phyloP scores from a whole-genome alignment of 1,140 invertebrate genomes.

The Lordiphosa mommai region DNA sequence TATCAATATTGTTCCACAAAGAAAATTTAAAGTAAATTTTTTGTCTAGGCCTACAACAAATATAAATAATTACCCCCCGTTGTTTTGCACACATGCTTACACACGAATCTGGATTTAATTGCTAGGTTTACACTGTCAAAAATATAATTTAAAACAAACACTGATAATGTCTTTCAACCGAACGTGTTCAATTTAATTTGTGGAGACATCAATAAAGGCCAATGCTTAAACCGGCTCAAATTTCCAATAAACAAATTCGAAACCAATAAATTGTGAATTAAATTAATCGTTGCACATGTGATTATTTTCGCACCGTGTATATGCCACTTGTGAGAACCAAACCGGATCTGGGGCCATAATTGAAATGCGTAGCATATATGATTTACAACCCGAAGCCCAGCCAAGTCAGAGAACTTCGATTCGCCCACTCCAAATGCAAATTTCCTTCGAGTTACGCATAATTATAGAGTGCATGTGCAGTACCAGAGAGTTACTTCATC shows the following conservation, averaged over 20 bases:
- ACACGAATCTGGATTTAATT: slow-evolving; percentile 38
- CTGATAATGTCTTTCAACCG: slow-evolving; percentile 21
- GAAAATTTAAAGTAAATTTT: background rate
- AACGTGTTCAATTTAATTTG: slow-evolving; percentile 50
- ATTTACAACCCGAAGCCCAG: slow-evolving; percentile 1
- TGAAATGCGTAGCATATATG: slow-evolving; percentile 10
- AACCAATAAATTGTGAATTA: slow-evolving; percentile 38
- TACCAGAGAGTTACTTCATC: background rate
- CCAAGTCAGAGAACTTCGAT: slow-evolving; percentile 14
- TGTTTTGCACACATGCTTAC: background rate
- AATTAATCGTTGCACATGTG: slow-evolving; percentile 38
- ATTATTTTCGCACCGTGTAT: slow-evolving; percentile 50
- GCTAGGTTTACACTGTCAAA: slow-evolving; percentile 21
- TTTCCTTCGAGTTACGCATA: slow-evolving; percentile 51
- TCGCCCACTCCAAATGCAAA: slow-evolving; percentile 60
- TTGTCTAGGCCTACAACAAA: slow-evolving; percentile 10
- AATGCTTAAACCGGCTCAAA: background rate
- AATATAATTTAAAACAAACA: slow-evolving; percentile 13
- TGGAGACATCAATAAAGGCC: slow-evolving; percentile 46
- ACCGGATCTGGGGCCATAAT: slow-evolving; percentile 41
- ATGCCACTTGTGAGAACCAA: background rate
- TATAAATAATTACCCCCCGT: slow-evolving; percentile 29
- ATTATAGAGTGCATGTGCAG: slow-evolving; percentile 12
- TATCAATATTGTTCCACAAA: background rate
- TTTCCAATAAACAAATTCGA: slow-evolving; percentile 2